These are phyloP conservation scores for Listrodromus nycthemerus DNA, from an alignment of 2,888 invertebrate species.

Conservation along the genomic window DNA sequence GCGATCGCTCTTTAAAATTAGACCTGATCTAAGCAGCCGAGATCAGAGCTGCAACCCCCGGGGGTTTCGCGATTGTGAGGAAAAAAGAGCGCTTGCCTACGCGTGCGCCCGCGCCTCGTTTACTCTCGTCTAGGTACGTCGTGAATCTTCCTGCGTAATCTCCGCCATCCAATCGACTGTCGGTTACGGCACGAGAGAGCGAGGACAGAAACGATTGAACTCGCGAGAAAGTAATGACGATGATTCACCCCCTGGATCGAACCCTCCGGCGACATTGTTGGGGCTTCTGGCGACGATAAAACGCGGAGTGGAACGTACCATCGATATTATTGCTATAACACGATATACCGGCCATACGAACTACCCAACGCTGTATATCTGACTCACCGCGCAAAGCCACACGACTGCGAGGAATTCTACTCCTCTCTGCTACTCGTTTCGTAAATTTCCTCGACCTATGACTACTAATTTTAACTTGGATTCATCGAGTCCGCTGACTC, in stretches of 20 bases:
- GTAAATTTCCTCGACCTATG: constrained; percentile 48
- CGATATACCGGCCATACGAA: not conserved
- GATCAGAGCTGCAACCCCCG: constrained; percentile 37
- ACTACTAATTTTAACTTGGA: constrained; percentile 56
- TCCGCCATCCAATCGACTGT: constrained; percentile 42
- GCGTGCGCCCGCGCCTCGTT: constrained; percentile 25
- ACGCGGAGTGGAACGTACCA: constrained; percentile 6
- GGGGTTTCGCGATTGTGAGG: constrained; percentile 39
- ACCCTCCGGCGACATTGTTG: constrained; percentile 21
- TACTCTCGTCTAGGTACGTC: constrained; percentile 11
- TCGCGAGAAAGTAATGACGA: constrained; percentile 37
- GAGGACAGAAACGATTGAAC: not conserved
- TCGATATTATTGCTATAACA: constrained; percentile 12
- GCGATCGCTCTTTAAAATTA: constrained; percentile 74
- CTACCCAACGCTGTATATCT: constrained; percentile 9
- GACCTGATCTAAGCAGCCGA: constrained; percentile 75
- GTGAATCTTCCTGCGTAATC: constrained; percentile 61
- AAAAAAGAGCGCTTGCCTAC: constrained; percentile 28
- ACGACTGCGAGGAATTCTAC: constrained; percentile 32
- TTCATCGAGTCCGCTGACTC: constrained; percentile 47
- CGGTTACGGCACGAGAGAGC: constrained; percentile 22
- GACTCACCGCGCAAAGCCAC: constrained; percentile 44
- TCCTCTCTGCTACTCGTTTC: constrained; percentile 38
- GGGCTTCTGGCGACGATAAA: constrained; percentile 45
- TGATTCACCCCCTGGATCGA: constrained; percentile 52